Percentiles rank a stretch among this genome's conserved stretches.
phyloP scores from a whole-genome alignment of 2,888 invertebrate species.

The Heliconius aoede region DNA sequence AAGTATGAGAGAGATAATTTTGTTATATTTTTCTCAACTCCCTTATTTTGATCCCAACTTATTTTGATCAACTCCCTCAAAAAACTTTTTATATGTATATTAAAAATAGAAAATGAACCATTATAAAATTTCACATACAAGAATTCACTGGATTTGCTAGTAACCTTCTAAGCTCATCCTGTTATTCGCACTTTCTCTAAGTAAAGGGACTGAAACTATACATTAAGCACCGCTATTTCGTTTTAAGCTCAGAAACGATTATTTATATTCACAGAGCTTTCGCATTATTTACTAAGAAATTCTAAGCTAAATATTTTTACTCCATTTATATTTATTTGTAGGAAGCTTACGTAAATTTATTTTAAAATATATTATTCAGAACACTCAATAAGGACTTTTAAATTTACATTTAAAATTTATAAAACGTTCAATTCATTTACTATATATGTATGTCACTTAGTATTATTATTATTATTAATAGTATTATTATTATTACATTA shows the following conservation, averaged over 20 bases:
- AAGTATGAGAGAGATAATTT: too few relatives aligned
- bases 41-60: too few relatives aligned
- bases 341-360: not conserved
- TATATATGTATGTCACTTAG: too few relatives aligned
- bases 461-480: too few relatives aligned
- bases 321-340: not conserved
- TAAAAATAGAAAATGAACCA: not conserved
- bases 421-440: too few relatives aligned
- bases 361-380: too few relatives aligned
- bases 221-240: constrained; percentile 27
- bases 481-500: too few relatives aligned
- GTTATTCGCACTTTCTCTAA: constrained; percentile 48
- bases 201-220: constrained; percentile 42
- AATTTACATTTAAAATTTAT: too few relatives aligned
- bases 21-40: too few relatives aligned
- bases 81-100: not conserved
- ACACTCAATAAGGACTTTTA: too few relatives aligned
- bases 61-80: not conserved
- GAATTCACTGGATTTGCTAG: constrained; percentile 14
- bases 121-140: not conserved
- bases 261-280: not conserved
- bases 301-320: not conserved
- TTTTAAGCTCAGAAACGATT: constrained; percentile 7
- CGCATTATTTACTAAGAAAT: not conserved
- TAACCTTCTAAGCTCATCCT: constrained; percentile 47